Evolutionary conservation across 2,797 vertebrate species (phyloP), one percentile per base, ranked within the genome.

Genomic region (Pempheris klunzingeri): DNA sequence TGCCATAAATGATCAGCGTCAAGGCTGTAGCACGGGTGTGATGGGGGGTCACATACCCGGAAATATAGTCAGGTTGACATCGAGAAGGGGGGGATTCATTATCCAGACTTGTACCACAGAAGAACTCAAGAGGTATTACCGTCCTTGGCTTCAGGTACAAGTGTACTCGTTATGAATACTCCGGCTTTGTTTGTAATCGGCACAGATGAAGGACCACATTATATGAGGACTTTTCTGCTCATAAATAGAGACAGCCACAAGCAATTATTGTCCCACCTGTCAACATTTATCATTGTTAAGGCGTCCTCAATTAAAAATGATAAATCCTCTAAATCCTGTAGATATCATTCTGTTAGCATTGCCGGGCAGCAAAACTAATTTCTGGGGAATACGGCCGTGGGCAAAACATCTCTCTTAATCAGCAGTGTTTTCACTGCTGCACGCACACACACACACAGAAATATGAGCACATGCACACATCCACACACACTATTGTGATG

Each of bases 251-350:
- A 77, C 62, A 44, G 64, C 69, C 71, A 69, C 18, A 4, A 78
- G 83, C 71, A 80, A 73, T 70, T 76, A 68, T 61, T 66, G 70
- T 63, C 68, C 82, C 49, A 50, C 74, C 67, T 82, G 81, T 77
- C 68, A 63, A n/a, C 66, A 68, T 81, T 66, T 71, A 70, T 92
- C 82, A 77, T 64, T 55, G 43, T 83, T 80, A 67, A 61, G 57
- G 59, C 74, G 54, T 50, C 53, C 22, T 83, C 67, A 63, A 77
- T 88, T 88, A 83, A 81, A 87, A 71, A 80, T 78, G 65, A 85
- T 74, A 57, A 66, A 81, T 82, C 49, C 24, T 62, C 71, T 70
- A 20, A 77, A 75, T 74, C 60, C 58, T 76, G 38, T 36, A 46
- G 53, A 66, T 82, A 61, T 76, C 36, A 52, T 74, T 84, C 57